phyloP scores from a whole-genome alignment of 2,113 vertebrate genomes.

The Parotia lawesii region DNA sequence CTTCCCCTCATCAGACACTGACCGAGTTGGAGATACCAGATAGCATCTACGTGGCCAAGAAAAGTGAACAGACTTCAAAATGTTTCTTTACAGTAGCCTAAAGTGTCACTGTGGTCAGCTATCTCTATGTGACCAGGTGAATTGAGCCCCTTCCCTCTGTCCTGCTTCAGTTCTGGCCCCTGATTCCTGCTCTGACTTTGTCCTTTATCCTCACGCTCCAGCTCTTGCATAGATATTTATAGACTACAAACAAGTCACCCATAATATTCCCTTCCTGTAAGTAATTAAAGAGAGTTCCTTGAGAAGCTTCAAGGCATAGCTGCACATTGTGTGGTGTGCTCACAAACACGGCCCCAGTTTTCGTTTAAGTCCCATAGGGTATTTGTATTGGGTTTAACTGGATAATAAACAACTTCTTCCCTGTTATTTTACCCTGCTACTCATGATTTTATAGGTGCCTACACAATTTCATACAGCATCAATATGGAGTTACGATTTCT shows the following conservation, averaged over 20 bases:
- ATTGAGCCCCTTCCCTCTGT: neutral
- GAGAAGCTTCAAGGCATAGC: neutral
- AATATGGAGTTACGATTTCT: neutral
- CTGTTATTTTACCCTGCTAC: neutral
- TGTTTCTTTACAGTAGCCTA: neutral
- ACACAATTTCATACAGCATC: neutral
- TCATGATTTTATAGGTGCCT: neutral
- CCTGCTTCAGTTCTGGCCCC: neutral
- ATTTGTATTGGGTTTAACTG: neutral
- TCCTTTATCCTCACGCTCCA: neutral
- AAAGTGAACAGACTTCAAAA: neutral
- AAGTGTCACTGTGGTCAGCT: neutral
- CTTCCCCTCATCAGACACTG: neutral
- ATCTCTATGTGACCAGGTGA: neutral
- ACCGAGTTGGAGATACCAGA: neutral
- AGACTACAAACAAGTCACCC: neutral
- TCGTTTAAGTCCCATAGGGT: neutral
- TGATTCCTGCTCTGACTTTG: neutral
- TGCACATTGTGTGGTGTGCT: neutral
- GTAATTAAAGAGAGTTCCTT: neutral
- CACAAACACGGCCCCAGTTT: neutral
- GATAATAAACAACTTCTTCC: neutral
- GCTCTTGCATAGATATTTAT: neutral
- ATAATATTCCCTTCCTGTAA: neutral
- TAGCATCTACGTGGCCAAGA: neutral